Evolutionary conservation across 1,140 invertebrate species (phyloP).

Genomic region (Drosophila prosaltans): DNA sequence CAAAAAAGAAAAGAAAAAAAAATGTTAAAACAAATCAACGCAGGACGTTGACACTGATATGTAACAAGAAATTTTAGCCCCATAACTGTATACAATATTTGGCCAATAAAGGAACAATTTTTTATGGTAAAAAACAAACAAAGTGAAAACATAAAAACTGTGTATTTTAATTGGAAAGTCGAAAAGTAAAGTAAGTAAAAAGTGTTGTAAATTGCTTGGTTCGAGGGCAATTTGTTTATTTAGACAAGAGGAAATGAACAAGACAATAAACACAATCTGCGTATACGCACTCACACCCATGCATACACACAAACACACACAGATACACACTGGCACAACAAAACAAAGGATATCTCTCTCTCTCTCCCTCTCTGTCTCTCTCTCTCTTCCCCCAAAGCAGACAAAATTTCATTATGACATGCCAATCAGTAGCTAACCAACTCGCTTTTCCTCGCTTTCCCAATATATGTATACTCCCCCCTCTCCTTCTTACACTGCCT

Average conservation of each 20-base stretch:
- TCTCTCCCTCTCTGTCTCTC: too few relatives aligned
- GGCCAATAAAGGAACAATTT: constrained; percentile 1
- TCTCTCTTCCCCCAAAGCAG: constrained; percentile 22
- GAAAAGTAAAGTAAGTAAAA: constrained; percentile 5
- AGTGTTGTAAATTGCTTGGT: background rate
- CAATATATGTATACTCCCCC: background rate
- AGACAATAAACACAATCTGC: constrained; percentile 48
- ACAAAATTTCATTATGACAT: constrained; percentile 61
- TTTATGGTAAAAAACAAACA: background rate
- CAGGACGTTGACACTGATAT: constrained; percentile 14
- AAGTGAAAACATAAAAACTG: background rate
- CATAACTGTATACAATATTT: background rate
- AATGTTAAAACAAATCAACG: background rate
- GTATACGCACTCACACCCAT: background rate
- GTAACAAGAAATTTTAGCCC: background rate
- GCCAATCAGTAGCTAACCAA: constrained; percentile 42
- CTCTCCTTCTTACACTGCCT: background rate
- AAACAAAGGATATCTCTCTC: background rate
- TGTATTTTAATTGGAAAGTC: constrained; percentile 10
- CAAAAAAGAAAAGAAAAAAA: too few relatives aligned
- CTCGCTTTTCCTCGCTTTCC: constrained; percentile 3
- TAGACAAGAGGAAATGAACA: constrained; percentile 33
- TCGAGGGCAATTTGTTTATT: constrained; percentile 24
- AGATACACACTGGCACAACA: background rate
- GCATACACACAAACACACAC: background rate